Conservation (phyloP, 1,140 invertebrate species). For the Eciton burchellii region DNA sequence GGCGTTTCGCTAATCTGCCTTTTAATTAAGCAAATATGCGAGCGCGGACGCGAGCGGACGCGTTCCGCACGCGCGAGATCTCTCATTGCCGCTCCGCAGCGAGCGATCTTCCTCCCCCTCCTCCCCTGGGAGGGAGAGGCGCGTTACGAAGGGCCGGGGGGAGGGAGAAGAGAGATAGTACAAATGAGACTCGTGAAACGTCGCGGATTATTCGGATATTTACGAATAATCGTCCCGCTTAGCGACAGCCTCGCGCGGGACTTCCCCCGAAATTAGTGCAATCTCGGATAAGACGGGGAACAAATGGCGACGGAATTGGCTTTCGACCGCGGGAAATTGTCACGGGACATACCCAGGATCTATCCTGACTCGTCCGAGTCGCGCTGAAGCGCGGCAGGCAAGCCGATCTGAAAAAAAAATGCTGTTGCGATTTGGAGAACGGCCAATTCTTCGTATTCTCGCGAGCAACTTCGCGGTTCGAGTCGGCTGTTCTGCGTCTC, state of each 20-base stretch:
- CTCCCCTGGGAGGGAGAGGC: not conserved
- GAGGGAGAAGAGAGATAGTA: not conserved
- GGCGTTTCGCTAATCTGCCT: slow-evolving; percentile 48
- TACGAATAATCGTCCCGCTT: slow-evolving; percentile 9
- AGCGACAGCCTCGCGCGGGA: not conserved
- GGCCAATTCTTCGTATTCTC: too few species aligned
- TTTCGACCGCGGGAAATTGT: slow-evolving; percentile 46
- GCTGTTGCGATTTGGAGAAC: slow-evolving; percentile 15
- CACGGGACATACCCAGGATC: slow-evolving; percentile 43
- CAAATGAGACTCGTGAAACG: slow-evolving; percentile 3
- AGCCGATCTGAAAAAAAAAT: not conserved
- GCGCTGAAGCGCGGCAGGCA: slow-evolving; percentile 23
- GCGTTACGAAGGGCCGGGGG: not conserved
- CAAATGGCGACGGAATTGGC: slow-evolving; percentile 45
- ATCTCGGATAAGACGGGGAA: slow-evolving; percentile 27
- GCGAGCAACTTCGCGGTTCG: too few species aligned
- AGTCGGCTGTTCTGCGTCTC: too few species aligned
- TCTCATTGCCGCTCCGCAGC: not conserved
- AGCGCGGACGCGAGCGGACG: slow-evolving; percentile 25
- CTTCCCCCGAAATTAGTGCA: slow-evolving; percentile 43
- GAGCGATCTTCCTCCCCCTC: not conserved
- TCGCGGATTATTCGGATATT: slow-evolving; percentile 7
- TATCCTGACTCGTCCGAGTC: slow-evolving; percentile 42
- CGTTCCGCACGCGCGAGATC: slow-evolving; percentile 5
- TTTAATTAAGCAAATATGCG: slow-evolving; percentile 60